A percentile compares a stretch with the other conserved stretches of the same genome.
Conservation (phyloP, 2,113 vertebrate species). For the Platysternon megacephalum region DNA sequence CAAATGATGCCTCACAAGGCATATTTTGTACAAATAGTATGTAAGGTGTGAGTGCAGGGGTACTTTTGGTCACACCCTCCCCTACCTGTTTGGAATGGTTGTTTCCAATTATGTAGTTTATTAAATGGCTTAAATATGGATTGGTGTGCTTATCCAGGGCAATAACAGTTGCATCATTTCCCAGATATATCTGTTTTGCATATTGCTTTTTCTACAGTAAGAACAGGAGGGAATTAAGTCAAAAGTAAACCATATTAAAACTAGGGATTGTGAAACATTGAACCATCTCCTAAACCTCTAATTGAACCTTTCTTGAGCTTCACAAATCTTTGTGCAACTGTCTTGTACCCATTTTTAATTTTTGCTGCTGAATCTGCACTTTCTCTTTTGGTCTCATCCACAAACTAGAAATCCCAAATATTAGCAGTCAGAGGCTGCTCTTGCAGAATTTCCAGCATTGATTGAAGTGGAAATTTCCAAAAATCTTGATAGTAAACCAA, state of each 20-base stretch:
- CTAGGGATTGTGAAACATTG: slow-evolving; percentile 48
- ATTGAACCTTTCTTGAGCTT: slow-evolving; percentile 23
- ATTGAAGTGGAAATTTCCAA: slow-evolving; percentile 46
- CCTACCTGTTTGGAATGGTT: background rate
- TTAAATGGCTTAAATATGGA: background rate
- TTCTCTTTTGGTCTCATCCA: slow-evolving; percentile 50
- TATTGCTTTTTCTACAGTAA: slow-evolving; percentile 1
- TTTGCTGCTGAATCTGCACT: slow-evolving; percentile 52
- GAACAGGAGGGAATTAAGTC: slow-evolving; percentile 9
- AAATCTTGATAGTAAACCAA: background rate
- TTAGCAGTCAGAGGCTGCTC: slow-evolving; percentile 28
- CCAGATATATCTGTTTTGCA: background rate
- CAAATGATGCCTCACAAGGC: background rate
- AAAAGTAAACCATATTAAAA: slow-evolving; percentile 7
- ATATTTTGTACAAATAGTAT: background rate
- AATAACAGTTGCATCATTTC: background rate
- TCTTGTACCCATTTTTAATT: slow-evolving; percentile 39
- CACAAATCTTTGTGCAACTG: background rate
- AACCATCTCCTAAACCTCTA: slow-evolving; percentile 27
- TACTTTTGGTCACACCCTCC: background rate
- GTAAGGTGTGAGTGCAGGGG: background rate
- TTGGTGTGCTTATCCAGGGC: background rate
- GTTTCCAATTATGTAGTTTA: background rate
- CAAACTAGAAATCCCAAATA: slow-evolving; percentile 32
- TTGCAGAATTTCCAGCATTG: slow-evolving; percentile 54